phyloP scores from a whole-genome alignment of 35 echinoderm and acorn worm genomes.

The Diadema setosum region DNA sequence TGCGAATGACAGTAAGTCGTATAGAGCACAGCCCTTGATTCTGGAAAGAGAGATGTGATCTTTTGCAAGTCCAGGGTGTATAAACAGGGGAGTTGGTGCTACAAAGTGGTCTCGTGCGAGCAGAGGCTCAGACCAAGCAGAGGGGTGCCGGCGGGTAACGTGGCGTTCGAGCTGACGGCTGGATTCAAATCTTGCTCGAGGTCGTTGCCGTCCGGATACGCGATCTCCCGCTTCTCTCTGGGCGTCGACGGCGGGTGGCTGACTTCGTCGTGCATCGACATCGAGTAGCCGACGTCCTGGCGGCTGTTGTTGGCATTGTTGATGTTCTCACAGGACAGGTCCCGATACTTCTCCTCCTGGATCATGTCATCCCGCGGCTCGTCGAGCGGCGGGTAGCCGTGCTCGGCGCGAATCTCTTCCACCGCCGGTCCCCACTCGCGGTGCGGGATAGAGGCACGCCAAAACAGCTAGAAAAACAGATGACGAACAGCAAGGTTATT shows the following conservation, averaged over 20 bases:
- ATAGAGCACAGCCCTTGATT: too few species aligned
- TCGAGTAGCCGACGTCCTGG: not conserved
- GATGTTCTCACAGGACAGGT: not conserved
- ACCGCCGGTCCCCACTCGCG: conserved; percentile 45
- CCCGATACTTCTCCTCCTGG: not conserved
- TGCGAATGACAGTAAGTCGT: too few species aligned
- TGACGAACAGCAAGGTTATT: not conserved
- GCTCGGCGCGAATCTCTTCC: not conserved
- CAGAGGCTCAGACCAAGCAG: conserved; percentile 19
- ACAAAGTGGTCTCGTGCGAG: conserved; percentile 43
- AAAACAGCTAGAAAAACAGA: conserved; percentile 18
- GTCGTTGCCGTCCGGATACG: not conserved
- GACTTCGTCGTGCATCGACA: not conserved
- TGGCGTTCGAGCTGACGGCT: not conserved
- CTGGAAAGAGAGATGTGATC: too few species aligned
- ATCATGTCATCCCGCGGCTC: not conserved
- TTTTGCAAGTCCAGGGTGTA: too few species aligned
- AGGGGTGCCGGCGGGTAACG: conserved; percentile 22
- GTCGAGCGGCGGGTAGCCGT: conserved; percentile 18
- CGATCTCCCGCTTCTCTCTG: not conserved
- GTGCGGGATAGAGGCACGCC: conserved; percentile 24
- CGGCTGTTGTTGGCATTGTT: not conserved
- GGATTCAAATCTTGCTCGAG: not conserved
- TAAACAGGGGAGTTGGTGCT: not conserved
- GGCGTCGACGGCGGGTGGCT: not conserved